phyloP scores from a whole-genome alignment of 1,140 invertebrate species.

The Hydropsyche tenuis region DNA sequence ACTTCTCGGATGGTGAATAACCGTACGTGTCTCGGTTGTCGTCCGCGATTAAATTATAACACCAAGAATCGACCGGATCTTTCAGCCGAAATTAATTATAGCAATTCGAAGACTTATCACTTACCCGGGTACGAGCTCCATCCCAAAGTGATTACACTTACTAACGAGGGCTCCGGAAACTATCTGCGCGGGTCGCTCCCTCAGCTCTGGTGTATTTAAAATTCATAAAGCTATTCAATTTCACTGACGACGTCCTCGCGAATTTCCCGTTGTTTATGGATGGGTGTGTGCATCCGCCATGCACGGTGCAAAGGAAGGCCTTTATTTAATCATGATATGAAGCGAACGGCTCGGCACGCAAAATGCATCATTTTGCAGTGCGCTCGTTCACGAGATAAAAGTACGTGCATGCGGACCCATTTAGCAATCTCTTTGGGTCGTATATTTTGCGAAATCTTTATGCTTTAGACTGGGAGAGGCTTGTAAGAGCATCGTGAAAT shows the following conservation, averaged over 20 bases:
- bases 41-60: slow-evolving; percentile 32
- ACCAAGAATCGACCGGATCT: too few relatives aligned
- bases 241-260: slow-evolving; percentile 33
- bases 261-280: too few relatives aligned
- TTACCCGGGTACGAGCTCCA: slow-evolving; percentile 15
- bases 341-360: slow-evolving; percentile 1
- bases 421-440: slow-evolving; percentile 2
- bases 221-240: slow-evolving; percentile 50
- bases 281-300: too few relatives aligned
- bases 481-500: too few relatives aligned
- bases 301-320: background rate
- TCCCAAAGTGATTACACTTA: slow-evolving; percentile 31
- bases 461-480: too few relatives aligned
- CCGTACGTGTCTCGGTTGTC: background rate
- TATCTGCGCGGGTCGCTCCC: slow-evolving; percentile 10
- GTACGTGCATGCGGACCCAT: background rate
- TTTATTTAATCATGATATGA: slow-evolving; percentile 31
- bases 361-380: slow-evolving; percentile 22
- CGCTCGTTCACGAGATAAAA: background rate
- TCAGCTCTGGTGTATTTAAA: slow-evolving; percentile 38
- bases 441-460: too few relatives aligned
- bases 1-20: slow-evolving; percentile 19
- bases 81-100: slow-evolving; percentile 30
- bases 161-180: slow-evolving; percentile 30
- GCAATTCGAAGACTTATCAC: slow-evolving; percentile 18